Conservation (phyloP, 2,113 vertebrate species). For the Burhinus bistriatus region DNA sequence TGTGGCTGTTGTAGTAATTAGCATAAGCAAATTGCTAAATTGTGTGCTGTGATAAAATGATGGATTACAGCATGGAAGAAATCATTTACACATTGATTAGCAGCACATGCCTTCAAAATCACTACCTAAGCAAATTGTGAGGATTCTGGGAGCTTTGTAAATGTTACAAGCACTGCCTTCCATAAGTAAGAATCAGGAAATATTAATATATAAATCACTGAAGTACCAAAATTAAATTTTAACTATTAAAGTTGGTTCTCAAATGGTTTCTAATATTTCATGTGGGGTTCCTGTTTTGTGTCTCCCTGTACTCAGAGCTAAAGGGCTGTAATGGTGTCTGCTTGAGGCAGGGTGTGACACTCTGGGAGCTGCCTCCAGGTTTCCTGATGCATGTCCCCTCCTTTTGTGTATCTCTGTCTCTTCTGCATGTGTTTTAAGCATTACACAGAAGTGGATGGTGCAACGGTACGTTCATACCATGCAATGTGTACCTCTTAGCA, state of each 20-base stretch:
- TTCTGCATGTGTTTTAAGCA: background rate
- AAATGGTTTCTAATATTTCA: background rate
- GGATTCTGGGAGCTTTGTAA: background rate
- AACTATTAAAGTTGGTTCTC: background rate
- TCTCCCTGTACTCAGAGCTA: background rate
- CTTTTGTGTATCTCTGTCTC: background rate
- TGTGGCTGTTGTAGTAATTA: slow-evolving; percentile 51
- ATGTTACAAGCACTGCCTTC: background rate
- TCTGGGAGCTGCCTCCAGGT: background rate
- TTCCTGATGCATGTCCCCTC: background rate
- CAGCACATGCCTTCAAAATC: slow-evolving; percentile 28
- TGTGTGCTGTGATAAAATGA: slow-evolving; percentile 59
- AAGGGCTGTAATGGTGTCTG: background rate
- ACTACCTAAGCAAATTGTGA: slow-evolving; percentile 10
- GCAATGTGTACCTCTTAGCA: background rate
- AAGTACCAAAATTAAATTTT: background rate
- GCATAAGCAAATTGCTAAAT: slow-evolving; percentile 63
- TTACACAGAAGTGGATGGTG: background rate
- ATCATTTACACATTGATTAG: slow-evolving; percentile 61
- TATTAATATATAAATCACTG: background rate
- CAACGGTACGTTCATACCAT: background rate
- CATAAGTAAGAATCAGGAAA: background rate
- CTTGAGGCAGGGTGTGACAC: background rate
- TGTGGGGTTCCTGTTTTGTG: background rate
- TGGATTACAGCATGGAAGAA: slow-evolving; percentile 45